A percentile compares a stretch with the other conserved stretches of the same genome.
phyloP scores from a whole-genome alignment of 2,113 vertebrate species.

The Camelus bactrianus region DNA sequence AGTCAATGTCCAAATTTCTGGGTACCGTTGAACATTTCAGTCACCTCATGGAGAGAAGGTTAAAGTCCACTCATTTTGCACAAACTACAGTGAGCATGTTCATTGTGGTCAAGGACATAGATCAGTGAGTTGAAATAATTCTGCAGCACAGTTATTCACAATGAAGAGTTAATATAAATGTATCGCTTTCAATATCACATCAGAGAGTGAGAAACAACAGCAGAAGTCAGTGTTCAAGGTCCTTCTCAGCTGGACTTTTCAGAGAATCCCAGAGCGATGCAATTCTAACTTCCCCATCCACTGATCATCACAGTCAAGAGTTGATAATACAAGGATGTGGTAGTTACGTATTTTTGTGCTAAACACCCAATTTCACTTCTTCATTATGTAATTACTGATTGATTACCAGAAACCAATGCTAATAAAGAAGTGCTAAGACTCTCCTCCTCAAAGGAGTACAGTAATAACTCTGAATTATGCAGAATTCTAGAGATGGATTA shows the following conservation, averaged over 20 bases:
- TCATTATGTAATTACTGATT: conserved; percentile 75
- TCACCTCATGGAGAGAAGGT: background rate
- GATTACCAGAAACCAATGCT: conserved; percentile 69
- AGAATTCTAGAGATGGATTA: conserved; percentile 52
- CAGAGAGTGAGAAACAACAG: background rate
- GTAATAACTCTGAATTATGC: conserved; percentile 71
- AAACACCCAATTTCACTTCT: conserved; percentile 51
- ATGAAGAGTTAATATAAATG: background rate
- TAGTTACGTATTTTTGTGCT: conserved; percentile 53
- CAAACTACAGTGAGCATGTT: background rate
- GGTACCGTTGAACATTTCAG: background rate
- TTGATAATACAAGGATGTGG: background rate
- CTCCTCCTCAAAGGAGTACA: conserved; percentile 37
- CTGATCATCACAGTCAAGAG: conserved; percentile 4
- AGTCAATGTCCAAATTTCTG: background rate
- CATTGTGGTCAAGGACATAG: background rate
- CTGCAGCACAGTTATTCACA: background rate
- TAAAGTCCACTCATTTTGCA: background rate
- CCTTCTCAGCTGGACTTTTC: background rate
- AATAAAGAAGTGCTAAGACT: conserved; percentile 65
- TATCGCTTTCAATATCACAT: background rate
- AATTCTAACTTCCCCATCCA: background rate
- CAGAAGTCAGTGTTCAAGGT: background rate
- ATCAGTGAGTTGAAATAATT: background rate
- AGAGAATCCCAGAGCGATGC: background rate